These are phyloP conservation scores for Lindbergichthys nudifrons DNA, from an alignment of 2,797 vertebrate genomes.

Conservation along the genomic window DNA sequence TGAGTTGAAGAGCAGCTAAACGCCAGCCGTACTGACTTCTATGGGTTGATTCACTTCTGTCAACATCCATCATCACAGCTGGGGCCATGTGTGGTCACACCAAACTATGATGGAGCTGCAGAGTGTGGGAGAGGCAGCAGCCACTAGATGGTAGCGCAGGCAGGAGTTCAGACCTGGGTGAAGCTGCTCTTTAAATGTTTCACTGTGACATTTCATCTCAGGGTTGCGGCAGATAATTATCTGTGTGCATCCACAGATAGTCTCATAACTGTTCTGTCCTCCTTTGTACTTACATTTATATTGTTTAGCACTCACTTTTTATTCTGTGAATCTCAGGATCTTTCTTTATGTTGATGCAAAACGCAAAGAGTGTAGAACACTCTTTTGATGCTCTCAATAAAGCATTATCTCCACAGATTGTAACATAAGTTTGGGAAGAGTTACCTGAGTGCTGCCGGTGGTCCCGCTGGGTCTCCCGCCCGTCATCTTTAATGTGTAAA, in stretches of 20 bases:
- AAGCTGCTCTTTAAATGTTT: constrained; percentile 7
- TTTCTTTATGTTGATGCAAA: too few relatives aligned
- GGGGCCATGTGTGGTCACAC: too few relatives aligned
- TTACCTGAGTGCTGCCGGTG: constrained; percentile 87
- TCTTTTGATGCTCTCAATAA: background rate
- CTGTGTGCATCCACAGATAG: too few relatives aligned
- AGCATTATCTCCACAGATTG: background rate
- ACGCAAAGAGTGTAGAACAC: background rate
- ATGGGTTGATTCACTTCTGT: background rate
- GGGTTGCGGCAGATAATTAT: background rate
- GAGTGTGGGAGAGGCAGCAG: background rate
- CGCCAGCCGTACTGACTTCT: background rate
- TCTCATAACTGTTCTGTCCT: background rate
- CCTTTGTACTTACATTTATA: background rate
- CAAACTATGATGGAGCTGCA: background rate
- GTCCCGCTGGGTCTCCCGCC: constrained; percentile 86
- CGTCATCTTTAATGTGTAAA: constrained; percentile 81
- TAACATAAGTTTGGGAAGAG: background rate
- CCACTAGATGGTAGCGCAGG: constrained; percentile 28
- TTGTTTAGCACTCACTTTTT: background rate
- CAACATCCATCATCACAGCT: background rate
- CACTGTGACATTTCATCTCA: constrained; percentile 13
- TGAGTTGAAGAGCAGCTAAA: background rate
- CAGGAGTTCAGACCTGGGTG: background rate
- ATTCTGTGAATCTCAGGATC: background rate